Base-by-base conservation (phyloP, 2,888 invertebrate genomes). In the Leucania comma region DNA sequence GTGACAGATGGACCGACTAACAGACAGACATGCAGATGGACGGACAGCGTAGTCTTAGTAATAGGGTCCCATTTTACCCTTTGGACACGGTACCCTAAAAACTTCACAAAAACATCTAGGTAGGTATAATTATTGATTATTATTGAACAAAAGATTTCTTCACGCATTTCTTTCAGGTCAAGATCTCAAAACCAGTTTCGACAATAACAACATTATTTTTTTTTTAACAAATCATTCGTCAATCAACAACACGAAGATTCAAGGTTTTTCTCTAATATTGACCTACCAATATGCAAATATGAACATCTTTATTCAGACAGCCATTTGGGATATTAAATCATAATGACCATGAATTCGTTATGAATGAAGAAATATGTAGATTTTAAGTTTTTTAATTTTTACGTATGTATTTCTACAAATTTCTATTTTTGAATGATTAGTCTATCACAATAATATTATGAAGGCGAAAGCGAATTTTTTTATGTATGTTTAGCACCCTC, bases 121-220 rank as follows among this genome's bases (percentile, higher is more conserved):
- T 9, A 17, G 5, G 42, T 17, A 42, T 29, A 29, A 29, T 17
- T 42, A 5, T 20, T n/a, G 8, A 46, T 46, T 20, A 46, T 63
- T 1, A 29, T 32, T 35, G 4, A 53, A 75, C 26, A 32, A 53
- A 46, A 38, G 22, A 76, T 54, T 46, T 54, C 20, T 46, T 32
- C 46, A 14, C n/a, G 50, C 48, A 64, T 63, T 59, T 22, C 66
- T 24, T n/a, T 29, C n/a, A 38, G 72, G 72, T 78, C 72, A 72
- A 72, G 78, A 78, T 2, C 58, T 46, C 17, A 12, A 58, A 72
- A 78, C 72, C 17, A 26, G 72, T 72, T 72, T 48, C 26, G 3
- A 35, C 26, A 78, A 32, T n/a, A 50, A 72, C 24, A 20, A 59
- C 35, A 14, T 3, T 38, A 3, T 48, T 48, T n/a, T n/a, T n/a